These are phyloP conservation scores for Botia kubotai DNA, from an alignment of 2,797 vertebrate species.

Conservation along the genomic window DNA sequence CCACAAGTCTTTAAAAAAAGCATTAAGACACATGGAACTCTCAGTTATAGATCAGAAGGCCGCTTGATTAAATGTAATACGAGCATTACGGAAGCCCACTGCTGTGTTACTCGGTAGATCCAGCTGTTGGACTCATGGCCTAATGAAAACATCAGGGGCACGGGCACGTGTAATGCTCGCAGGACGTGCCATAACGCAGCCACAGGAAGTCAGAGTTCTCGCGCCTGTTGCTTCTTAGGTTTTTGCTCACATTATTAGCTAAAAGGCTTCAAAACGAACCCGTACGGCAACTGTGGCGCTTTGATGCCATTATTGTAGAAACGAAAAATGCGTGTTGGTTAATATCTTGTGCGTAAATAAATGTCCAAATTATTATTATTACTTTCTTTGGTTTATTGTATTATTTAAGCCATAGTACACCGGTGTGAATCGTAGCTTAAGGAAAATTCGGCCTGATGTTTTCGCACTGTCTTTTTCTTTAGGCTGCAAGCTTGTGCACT, in stretches of 20 bases:
- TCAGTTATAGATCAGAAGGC: constrained; percentile 10
- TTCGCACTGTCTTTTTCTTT: constrained; percentile 77
- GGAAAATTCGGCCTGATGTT: constrained; percentile 54
- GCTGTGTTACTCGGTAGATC: constrained; percentile 2
- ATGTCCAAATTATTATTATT: constrained; percentile 50
- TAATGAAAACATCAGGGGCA: constrained; percentile 11
- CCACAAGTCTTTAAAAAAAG: constrained; percentile 6
- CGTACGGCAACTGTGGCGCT: constrained; percentile 24
- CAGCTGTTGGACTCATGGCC: background rate
- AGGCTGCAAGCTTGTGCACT: constrained; percentile 94
- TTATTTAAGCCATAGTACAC: constrained; percentile 71
- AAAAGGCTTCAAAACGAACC: constrained; percentile 14
- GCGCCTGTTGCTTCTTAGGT: background rate
- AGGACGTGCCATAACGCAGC: background rate
- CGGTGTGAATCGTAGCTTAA: constrained; percentile 58
- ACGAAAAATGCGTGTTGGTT: constrained; percentile 39
- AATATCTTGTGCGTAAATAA: constrained; percentile 50
- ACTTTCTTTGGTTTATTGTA: constrained; percentile 12
- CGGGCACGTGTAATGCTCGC: background rate
- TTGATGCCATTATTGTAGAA: background rate
- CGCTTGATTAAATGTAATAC: background rate
- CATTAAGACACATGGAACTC: constrained; percentile 9
- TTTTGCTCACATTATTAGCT: constrained; percentile 10
- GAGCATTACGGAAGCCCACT: background rate
- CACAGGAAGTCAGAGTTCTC: background rate